Base-by-base conservation (phyloP, 1,140 invertebrate species). In the Ceratitis capitata region DNA sequence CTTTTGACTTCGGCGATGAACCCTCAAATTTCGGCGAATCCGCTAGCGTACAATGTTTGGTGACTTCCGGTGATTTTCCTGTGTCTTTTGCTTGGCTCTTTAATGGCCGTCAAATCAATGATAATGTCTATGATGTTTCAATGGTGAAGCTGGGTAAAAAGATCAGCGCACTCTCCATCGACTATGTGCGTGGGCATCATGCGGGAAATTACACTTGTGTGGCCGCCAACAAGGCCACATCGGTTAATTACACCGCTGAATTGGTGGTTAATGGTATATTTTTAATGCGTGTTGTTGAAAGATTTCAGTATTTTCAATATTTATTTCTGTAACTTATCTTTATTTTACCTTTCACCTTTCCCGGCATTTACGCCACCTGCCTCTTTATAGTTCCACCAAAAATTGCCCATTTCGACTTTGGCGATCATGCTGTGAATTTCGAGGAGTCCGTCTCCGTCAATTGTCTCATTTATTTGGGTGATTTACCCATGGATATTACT, bases 381-480 rank as follows among this genome's bases (percentile, higher is more conserved):
- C 23, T 47, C 32, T 51, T 85, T 86, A 88, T 88, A 96, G 95
- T 96, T 90, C 94, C 94, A 86, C 95, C 95, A n/a, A 95, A 95
- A 93, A 96, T 96, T 90, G 93, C 94, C 74, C 95, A 94, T 58
- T 95, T 95, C 88, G 92, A 94, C 88, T 95, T 95, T 88, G 94
- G 94, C 56, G 93, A 93, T 86, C 94, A 95, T 86, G 93, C 94
- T 26, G 89, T 94, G 1, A 94, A 95, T 90, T 95, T 95, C 86
- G 95, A 95, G 56, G 95, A 96, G 88, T 94, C 95, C 85, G 94
- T 94, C 39, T 95, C 94, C 7, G 93, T 96, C 47, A 94, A 94
- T 61, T 99, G 98, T 92, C 95, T 96, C 49, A 95, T 98, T 26
- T 95, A 95, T 86, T 96, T 97, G 91, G 97, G 97, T 49, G 97